A percentile compares a stretch with the other conserved stretches of the same genome.
Conservation (phyloP, 2,888 invertebrate species). For the Cistogaster globosa region DNA sequence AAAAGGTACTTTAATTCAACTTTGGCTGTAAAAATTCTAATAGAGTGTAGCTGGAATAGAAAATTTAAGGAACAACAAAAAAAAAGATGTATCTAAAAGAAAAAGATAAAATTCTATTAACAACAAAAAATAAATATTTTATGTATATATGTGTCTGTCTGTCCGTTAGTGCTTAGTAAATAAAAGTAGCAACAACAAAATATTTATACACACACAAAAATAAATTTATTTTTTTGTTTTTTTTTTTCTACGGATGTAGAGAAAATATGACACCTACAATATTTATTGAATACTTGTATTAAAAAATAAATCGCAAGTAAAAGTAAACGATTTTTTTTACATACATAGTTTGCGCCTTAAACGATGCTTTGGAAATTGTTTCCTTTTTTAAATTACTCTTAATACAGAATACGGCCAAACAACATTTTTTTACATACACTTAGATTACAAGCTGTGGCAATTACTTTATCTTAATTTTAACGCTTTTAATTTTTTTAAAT, state of each 20-base stretch:
- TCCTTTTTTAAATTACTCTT: background rate
- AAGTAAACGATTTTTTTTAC: conserved; percentile 10
- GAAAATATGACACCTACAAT: conserved; percentile 44
- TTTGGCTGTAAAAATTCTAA: conserved; percentile 1
- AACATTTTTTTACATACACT: background rate
- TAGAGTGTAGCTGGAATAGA: background rate
- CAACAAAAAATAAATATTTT: conserved; percentile 42
- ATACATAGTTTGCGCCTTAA: conserved; percentile 61
- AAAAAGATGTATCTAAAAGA: conserved; percentile 44
- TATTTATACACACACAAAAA: conserved; percentile 26
- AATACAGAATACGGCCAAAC: background rate
- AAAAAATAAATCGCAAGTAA: background rate
- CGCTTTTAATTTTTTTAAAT: background rate
- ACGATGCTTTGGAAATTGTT: conserved; percentile 36
- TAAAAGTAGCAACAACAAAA: conserved; percentile 23
- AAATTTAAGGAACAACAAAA: conserved; percentile 13
- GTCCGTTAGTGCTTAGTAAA: conserved; percentile 11
- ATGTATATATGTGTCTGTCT: conserved; percentile 38
- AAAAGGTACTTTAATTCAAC: background rate
- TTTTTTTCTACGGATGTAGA: conserved; percentile 8
- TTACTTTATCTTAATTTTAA: conserved; percentile 3
- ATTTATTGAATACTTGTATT: conserved; percentile 17
- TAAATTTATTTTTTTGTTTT: conserved; percentile 9
- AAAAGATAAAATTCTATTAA: conserved; percentile 54
- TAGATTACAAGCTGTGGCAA: background rate